A percentile compares a stretch with the other conserved stretches of the same genome.
phyloP scores from a whole-genome alignment of 2,797 vertebrate species.

The Picus viridis region DNA sequence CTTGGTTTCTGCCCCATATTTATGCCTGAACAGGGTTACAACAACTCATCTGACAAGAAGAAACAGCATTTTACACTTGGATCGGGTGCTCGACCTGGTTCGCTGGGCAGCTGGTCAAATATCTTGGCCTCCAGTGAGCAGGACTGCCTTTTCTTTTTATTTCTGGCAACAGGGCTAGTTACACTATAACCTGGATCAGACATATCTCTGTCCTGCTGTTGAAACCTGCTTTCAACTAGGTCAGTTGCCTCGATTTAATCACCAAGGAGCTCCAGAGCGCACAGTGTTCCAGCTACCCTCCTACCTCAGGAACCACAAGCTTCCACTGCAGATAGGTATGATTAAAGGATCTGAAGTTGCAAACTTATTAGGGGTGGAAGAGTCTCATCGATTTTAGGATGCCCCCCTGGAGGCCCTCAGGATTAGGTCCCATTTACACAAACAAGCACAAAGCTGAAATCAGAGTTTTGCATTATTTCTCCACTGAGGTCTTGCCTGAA shows the following conservation, averaged over 20 bases:
- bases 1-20: neutral
- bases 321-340: neutral
- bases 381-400: neutral
- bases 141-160: neutral
- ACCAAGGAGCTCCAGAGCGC: neutral
- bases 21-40: neutral
- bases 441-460: neutral
- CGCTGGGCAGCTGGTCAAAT: neutral
- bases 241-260: neutral
- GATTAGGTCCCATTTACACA: neutral
- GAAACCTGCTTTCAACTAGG: neutral
- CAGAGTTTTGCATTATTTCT: neutral
- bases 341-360: neutral
- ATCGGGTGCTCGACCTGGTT: neutral
- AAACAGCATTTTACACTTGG: neutral
- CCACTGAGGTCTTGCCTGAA: neutral
- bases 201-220: rapidly evolving
- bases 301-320: neutral
- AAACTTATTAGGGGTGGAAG: neutral
- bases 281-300: neutral
- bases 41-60: neutral
- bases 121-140: neutral
- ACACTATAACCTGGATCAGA: neutral
- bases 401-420: neutral
- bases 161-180: neutral